Conservation (phyloP, 1,140 invertebrate genomes). For the Rhynchophorus ferrugineus region DNA sequence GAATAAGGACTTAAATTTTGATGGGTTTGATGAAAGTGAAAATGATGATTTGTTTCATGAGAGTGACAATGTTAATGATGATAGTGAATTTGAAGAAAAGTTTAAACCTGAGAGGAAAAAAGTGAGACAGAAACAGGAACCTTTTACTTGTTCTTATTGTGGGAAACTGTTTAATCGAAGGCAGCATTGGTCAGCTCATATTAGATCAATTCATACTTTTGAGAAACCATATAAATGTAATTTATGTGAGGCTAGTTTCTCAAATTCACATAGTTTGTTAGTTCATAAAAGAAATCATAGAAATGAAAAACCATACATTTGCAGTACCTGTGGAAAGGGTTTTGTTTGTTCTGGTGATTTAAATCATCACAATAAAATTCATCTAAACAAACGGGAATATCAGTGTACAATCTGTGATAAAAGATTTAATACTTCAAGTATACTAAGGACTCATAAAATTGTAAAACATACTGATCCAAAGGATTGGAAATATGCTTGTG, state of each 20-base stretch:
- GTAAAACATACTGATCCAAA: constrained; percentile 26
- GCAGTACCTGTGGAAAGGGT: constrained; percentile 24
- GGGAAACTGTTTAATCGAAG: constrained; percentile 25
- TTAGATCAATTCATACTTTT: constrained; percentile 26
- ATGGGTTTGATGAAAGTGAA: not conserved
- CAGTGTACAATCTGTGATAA: constrained; percentile 25
- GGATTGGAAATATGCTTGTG: constrained; percentile 27
- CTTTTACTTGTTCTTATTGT: constrained; percentile 26
- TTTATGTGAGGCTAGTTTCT: constrained; percentile 24
- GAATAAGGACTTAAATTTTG: no score
- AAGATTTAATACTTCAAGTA: constrained; percentile 26
- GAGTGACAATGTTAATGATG: constrained; percentile 11
- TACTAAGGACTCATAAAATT: constrained; percentile 26
- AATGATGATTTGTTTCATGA: constrained; percentile 1
- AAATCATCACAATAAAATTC: constrained; percentile 28
- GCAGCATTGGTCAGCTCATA: constrained; percentile 26
- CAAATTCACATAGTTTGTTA: constrained; percentile 24
- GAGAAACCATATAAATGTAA: constrained; percentile 28
- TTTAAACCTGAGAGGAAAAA: constrained; percentile 5
- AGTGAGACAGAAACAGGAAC: constrained; percentile 15
- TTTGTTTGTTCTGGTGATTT: constrained; percentile 27
- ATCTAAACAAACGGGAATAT: constrained; percentile 27
- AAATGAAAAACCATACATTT: constrained; percentile 27
- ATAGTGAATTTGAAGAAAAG: constrained; percentile 1
- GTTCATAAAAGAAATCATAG: constrained; percentile 28